Base-by-base conservation (phyloP, 2,113 vertebrate genomes). In the Vimba vimba region DNA sequence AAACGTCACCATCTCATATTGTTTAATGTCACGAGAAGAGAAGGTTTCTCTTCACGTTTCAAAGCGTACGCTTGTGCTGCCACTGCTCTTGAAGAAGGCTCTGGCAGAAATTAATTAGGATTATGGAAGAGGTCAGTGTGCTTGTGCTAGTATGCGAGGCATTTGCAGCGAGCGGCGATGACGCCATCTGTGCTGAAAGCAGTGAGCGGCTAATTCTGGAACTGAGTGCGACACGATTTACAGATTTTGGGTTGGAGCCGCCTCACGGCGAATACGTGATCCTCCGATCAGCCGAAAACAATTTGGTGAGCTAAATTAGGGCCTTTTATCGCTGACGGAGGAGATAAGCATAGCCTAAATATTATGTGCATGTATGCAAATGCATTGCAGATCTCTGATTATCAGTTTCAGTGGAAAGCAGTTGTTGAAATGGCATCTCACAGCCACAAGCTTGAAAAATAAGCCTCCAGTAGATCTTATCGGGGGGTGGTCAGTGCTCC, bases 21-120 rank as follows among this genome's bases (percentile, higher is more conserved):
- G 33, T 52, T 80, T 59, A 71, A n/a, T 60, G 27, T 81, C 55
- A 76, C 30, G 4, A 86, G 66, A 60, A 86, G 79, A 80, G 52
- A 59, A 55, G 19, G 47, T 83, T 84, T 73, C 6, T 68, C 30
- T 76, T 47, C 75, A 60, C 76, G 62, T 80, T 71, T 85, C 74
- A 86, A 55, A 74, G 73, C 19, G 17, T 73, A 88, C 87, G 85
- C 33, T 80, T 91, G 91, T 91, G 86, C 91, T 91, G 93, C 91
- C 86, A 91, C 90, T 86, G 87, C 62, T 86, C 91, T 91, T 89
- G 85, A 87, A 92, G 94, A 92, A 90, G 86, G 86, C 89, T 88
- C 86, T 88, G 85, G 86, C 92, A 88, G 90, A 94, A 94, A 94
- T 93, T 91, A 94, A 95, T 95, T 94, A 94, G 95, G 95, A 94